Conservation (phyloP, 2,113 vertebrate species). For the Sinocyclocheilus anophthalmus region DNA sequence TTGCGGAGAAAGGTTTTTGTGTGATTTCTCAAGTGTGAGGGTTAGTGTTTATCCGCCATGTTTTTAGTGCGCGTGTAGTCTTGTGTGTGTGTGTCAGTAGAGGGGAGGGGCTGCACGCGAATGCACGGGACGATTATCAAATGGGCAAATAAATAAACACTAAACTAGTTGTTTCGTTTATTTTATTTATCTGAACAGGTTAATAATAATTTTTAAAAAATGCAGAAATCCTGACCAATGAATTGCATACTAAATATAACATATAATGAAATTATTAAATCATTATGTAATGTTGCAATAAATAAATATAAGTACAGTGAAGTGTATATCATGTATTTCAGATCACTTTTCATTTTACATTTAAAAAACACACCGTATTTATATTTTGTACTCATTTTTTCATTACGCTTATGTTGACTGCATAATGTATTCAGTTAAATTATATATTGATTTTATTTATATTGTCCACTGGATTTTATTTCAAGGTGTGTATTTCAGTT, state of each 20-base stretch:
- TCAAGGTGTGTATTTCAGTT: background rate
- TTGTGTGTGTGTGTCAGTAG: slow-evolving; percentile 42
- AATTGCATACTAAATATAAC: background rate
- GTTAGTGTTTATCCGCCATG: slow-evolving; percentile 78
- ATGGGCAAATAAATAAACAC: background rate
- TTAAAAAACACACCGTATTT: background rate
- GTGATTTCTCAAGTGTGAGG: slow-evolving; percentile 69
- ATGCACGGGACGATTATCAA: slow-evolving; percentile 10
- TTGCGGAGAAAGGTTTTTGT: slow-evolving; percentile 69
- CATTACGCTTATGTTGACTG: no score
- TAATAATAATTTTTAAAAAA: background rate
- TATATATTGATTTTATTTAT: background rate
- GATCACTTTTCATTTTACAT: no score
- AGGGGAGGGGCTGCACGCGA: slow-evolving; percentile 38
- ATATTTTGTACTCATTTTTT: no score
- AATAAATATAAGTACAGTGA: background rate
- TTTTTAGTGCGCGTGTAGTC: slow-evolving; percentile 59
- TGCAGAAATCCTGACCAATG: background rate
- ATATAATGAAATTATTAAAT: background rate
- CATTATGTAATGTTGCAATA: background rate
- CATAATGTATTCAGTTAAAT: background rate
- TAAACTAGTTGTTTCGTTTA: background rate
- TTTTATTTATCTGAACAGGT: background rate
- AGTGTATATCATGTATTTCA: no score
- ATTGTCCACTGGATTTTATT: background rate